Conservation (phyloP, 2,113 vertebrate genomes). For the Cavia aperea region DNA sequence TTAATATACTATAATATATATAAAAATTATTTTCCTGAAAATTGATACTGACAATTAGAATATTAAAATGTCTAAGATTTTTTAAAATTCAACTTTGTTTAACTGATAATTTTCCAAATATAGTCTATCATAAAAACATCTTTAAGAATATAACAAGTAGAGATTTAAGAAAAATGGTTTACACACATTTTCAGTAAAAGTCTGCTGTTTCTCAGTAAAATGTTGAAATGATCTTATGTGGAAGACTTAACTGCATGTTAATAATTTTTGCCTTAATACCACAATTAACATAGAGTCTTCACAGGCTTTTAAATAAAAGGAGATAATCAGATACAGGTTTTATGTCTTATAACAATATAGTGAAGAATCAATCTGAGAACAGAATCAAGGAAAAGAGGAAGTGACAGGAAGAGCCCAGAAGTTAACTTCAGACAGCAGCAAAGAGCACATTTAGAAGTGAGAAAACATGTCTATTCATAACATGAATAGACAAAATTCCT, state of each 20-base stretch:
- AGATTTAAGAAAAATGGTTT: not conserved
- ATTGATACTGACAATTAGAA: not conserved
- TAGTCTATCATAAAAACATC: not conserved
- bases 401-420: not conserved
- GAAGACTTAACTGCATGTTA: not conserved
- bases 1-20: not conserved
- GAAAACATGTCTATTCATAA: not conserved
- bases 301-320: not conserved
- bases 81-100: not conserved
- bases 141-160: not conserved
- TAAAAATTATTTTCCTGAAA: constrained; percentile 22
- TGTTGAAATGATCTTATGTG: not conserved
- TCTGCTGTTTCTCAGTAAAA: not conserved
- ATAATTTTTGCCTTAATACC: not conserved
- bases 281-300: not conserved
- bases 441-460: too few relatives aligned
- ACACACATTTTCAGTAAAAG: not conserved
- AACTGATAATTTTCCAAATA: not conserved
- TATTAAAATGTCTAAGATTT: not conserved
- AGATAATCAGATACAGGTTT: not conserved
- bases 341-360: not conserved
- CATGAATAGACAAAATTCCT: accelerated
- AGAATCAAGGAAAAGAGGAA: not conserved
- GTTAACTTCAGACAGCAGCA: not conserved
- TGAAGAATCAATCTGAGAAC: not conserved